Evolutionary conservation across 2,888 invertebrate genomes (phyloP), one percentile per base, ranked within the genome.

Genomic region (Tetrapedia diversipes): DNA sequence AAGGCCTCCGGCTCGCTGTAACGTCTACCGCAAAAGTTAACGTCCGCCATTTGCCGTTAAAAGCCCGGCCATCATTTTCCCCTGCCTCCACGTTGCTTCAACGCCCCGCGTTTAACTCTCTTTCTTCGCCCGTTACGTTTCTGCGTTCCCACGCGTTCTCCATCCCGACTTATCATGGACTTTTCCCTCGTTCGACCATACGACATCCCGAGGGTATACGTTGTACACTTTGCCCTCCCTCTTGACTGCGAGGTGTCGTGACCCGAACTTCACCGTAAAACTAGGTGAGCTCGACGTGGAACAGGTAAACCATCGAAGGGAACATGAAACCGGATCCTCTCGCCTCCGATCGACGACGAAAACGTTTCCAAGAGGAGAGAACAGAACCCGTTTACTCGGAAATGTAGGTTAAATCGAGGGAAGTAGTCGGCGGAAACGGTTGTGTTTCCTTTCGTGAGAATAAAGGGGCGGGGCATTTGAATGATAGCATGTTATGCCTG

Each of bases 1-100:
- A 37, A 34, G 14, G 43, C 14, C 27, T 39, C 10, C 34, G 14
- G n/a, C 29, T 22, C 41, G 45, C 10, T 53, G 75, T 76, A 86
- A 85, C 82, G 79, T 81, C 81, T 71, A 77, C 78, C 63, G 60
- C 32, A 60, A 67, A 80, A 81, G 77, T 85, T 86, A 85, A 86
- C 82, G 84, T 75, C 77, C 80, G 61, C 84, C 80, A 82, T 85
- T 85, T 75, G 56, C 64, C 47, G 80, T 81, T 87, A 83, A 86
- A 88, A 88, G 87, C 87, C 41, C 56, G 61, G 37, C 54, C 56
- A 66, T 47, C 53, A 47, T 45, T 54, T 64, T 56, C 53, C 53
- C 57, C 49, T 41, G 47, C 11, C 37, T 49, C 47, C 6, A 29
- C 47, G 47, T 54, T 56, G 41, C 47, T n/a, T 53, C 39, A 34